phyloP scores from a whole-genome alignment of 2,797 vertebrate genomes.

The Etheostoma perlongum region DNA sequence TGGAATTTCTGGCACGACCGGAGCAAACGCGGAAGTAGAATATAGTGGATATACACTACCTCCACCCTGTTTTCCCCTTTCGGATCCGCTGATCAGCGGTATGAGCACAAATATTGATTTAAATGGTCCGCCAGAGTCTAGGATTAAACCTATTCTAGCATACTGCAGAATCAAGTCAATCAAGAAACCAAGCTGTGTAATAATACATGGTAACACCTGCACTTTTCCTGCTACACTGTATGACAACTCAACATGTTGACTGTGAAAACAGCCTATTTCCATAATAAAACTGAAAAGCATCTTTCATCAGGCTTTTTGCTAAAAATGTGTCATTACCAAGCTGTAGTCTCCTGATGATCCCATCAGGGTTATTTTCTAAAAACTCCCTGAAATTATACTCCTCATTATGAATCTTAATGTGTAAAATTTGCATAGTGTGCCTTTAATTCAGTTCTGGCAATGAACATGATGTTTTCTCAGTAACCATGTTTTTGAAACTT shows the following conservation, averaged over 20 bases:
- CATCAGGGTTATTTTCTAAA: background rate
- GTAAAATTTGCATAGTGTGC: background rate
- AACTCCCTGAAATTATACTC: background rate
- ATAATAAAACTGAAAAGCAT: background rate
- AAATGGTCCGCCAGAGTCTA: no score
- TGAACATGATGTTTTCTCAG: constrained; percentile 11
- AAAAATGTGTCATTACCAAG: background rate
- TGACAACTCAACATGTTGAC: background rate
- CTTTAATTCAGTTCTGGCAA: constrained; percentile 4
- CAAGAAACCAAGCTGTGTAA: no score
- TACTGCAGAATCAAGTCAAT: no score
- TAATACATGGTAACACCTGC: background rate
- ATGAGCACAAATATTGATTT: no score
- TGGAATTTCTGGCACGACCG: no score
- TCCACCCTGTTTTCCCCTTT: no score
- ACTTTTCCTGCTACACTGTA: background rate
- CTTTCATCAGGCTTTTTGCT: background rate
- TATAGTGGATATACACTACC: no score
- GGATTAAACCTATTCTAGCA: no score
- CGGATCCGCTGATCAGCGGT: no score
- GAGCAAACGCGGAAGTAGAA: no score
- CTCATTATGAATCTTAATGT: background rate
- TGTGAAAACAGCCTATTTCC: background rate
- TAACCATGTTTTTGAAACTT: background rate
- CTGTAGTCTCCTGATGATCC: background rate